Conservation (phyloP, 2,888 invertebrate species). For the Nemotelus pantherinus region DNA sequence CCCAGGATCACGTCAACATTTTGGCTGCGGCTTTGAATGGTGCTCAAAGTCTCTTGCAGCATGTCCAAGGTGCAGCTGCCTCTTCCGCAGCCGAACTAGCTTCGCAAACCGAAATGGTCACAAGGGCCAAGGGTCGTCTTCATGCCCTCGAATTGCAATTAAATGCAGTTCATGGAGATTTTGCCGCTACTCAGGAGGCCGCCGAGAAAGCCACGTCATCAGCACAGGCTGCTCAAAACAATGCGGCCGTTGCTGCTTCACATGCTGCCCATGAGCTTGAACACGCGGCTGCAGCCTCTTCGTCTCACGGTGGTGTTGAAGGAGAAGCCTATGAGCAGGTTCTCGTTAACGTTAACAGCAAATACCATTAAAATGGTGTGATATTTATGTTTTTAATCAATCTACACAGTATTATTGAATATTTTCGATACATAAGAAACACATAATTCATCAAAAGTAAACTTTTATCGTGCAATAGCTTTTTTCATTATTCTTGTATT, state of each 20-base stretch:
- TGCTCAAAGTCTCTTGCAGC: constrained; percentile 71
- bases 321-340: constrained; percentile 4
- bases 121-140: constrained; percentile 74
- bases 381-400: too few relatives aligned
- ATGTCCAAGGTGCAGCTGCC: constrained; percentile 74
- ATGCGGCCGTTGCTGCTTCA: constrained; percentile 76
- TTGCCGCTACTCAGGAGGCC: constrained; percentile 75
- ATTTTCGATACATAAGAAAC: too few relatives aligned
- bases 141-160: constrained; percentile 73
- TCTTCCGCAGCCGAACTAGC: constrained; percentile 77
- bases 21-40: constrained; percentile 77
- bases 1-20: constrained; percentile 72
- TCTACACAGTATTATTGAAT: too few relatives aligned
- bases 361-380: neutral
- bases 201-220: constrained; percentile 72
- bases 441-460: too few relatives aligned
- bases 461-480: too few relatives aligned
- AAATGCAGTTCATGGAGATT: constrained; percentile 73
- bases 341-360: constrained; percentile 10
- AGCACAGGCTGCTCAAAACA: constrained; percentile 75
- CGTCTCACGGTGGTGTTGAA: constrained; percentile 19
- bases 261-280: constrained; percentile 66
- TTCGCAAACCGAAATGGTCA: constrained; percentile 78
- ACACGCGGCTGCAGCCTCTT: constrained; percentile 52
- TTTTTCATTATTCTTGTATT: too few relatives aligned